Base-by-base conservation (phyloP, 2,888 invertebrate species). In the Cotesia congregata region DNA sequence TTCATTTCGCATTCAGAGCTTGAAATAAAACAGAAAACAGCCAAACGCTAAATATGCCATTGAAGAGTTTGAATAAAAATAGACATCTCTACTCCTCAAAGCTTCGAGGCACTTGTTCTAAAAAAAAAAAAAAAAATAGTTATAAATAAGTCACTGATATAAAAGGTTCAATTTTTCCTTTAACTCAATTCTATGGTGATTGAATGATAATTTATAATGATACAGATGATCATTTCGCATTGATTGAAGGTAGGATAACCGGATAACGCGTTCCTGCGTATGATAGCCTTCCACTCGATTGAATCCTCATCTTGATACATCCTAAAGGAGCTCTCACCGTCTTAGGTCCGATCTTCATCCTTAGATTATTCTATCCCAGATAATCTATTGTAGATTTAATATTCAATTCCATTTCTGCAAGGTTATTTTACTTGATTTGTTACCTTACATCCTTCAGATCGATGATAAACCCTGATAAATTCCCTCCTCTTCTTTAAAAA, bases 281-380 rank as follows among this genome's bases (percentile, higher is more conserved):
- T 83, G 83, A 86, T 86, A 79, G 83, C 78, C 76, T 84, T 80
- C 79, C 83, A 82, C 82, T 82, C 84, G 84, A 86, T 85, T 85
- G 83, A 83, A 81, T 83, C 65, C 65, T 65, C 41, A 72, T 72
- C 72, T 72, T 20, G 39, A 62, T 62, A 62, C 20, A 17, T 50
- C 17, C 5, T 40, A n/a, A 64, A 7, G 17, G 50, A 61, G 39
- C 15, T 15, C 41, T 40, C 41, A 64, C 6, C 62, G n/a, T 30
- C 65, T 60, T 5, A 15, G 62, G 12, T 7, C 30, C 12, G 50
- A 50, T 65, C 12, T n/a, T n/a, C 17, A 70, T 17, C 15, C 7
- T 50, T 12, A 50, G 12, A 50, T 50, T 12, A 50, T 50, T 50
- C 50, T 12, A 12, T 50, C 12, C 4, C 50, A 50, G 50, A 50